Conservation (phyloP, 2,888 invertebrate species). For the Yponomeuta sedellus region DNA sequence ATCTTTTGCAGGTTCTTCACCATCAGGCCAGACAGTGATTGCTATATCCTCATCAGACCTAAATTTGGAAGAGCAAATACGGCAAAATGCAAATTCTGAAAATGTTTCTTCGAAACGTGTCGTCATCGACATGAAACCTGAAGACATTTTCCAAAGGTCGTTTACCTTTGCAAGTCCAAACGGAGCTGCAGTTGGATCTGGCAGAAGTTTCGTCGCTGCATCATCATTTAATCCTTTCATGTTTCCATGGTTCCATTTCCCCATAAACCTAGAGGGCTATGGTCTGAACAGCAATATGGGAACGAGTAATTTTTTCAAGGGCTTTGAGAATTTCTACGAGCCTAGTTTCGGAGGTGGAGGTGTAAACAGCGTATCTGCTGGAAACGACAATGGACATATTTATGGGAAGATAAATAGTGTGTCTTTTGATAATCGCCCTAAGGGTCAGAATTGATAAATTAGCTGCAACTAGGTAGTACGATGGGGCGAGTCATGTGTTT, state of each 20-base stretch:
- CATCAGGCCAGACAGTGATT: constrained; percentile 39
- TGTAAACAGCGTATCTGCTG: constrained; percentile 36
- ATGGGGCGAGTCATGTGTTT: no score
- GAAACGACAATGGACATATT: constrained; percentile 48
- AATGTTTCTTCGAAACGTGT: background rate
- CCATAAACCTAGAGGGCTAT: constrained; percentile 35
- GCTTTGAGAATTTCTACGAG: constrained; percentile 40
- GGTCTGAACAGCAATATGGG: constrained; percentile 27
- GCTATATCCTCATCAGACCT: constrained; percentile 50
- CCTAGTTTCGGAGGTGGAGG: constrained; percentile 34
- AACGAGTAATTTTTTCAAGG: constrained; percentile 39
- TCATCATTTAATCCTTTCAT: constrained; percentile 33
- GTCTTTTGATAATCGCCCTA: constrained; percentile 34
- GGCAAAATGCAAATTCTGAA: background rate
- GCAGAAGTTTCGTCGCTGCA: constrained; percentile 42
- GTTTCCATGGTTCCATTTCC: constrained; percentile 39
- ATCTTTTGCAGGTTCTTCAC: background rate
- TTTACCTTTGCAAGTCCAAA: constrained; percentile 40
- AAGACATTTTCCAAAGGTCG: constrained; percentile 29
- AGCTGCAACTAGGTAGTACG: no score
- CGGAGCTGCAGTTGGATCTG: constrained; percentile 33
- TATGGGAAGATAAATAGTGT: constrained; percentile 45
- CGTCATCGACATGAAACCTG: constrained; percentile 12
- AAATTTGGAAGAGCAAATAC: constrained; percentile 37
- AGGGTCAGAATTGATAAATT: constrained; percentile 4